Percentiles rank a stretch among this genome's conserved stretches.
Conservation (phyloP, 2,797 vertebrate genomes). For the Rachycentron canadum region DNA sequence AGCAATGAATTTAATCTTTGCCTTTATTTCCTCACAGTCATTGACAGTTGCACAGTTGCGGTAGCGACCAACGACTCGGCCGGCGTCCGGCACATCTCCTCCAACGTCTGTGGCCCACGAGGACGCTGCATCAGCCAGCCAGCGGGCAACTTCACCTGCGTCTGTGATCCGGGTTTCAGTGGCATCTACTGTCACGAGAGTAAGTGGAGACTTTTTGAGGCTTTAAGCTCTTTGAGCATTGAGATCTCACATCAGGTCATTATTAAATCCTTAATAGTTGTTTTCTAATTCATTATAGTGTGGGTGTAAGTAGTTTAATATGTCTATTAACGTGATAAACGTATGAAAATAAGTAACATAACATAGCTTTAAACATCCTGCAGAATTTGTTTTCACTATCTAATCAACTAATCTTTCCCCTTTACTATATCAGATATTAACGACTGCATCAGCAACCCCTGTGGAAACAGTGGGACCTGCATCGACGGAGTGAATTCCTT, state of each 20-base stretch:
- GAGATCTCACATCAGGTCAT: too few species aligned
- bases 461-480: conserved; percentile 94
- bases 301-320: too few species aligned
- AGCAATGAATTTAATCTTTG: background rate
- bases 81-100: conserved; percentile 86
- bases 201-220: conserved; percentile 79
- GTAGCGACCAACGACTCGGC: conserved; percentile 87
- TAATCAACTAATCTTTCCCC: fast-evolving
- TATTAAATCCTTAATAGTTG: too few species aligned
- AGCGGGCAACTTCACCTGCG: conserved; percentile 93
- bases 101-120: conserved; percentile 92
- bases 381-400: background rate
- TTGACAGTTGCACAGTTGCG: conserved; percentile 94
- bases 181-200: conserved; percentile 97
- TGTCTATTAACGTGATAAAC: too few species aligned
- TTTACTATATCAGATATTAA: conserved; percentile 89
- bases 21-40: conserved; percentile 79
- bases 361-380: too few species aligned
- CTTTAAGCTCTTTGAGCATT: too few species aligned
- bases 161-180: conserved; percentile 93
- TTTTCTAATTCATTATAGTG: too few species aligned
- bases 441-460: conserved; percentile 91
- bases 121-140: conserved; percentile 93
- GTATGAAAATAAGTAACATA: too few species aligned
- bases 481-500: conserved; percentile 94